Conservation (phyloP, 2,113 vertebrate species). For the Ciconia stormi region DNA sequence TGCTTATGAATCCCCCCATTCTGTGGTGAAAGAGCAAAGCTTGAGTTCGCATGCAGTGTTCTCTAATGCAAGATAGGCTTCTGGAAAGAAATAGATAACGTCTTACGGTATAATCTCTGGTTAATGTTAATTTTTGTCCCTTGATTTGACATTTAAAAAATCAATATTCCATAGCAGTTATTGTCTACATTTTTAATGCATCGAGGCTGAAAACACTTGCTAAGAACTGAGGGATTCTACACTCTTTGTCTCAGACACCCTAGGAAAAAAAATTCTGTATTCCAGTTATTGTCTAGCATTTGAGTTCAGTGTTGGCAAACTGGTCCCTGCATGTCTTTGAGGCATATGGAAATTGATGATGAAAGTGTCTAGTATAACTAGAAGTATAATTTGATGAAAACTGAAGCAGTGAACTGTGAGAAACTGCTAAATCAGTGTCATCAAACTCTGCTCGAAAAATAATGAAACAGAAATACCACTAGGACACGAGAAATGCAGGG, state of each 20-base stretch:
- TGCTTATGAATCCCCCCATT: neutral
- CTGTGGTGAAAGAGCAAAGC: neutral
- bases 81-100: neutral
- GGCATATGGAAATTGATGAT: slow-evolving; percentile 77
- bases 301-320: slow-evolving; percentile 63
- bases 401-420: slow-evolving; percentile 77
- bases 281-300: slow-evolving; percentile 51
- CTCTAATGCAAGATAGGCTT: neutral
- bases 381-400: slow-evolving; percentile 78
- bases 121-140: slow-evolving; percentile 9
- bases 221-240: neutral
- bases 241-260: slow-evolving; percentile 19
- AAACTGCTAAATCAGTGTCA: slow-evolving; percentile 76
- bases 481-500: slow-evolving; percentile 22
- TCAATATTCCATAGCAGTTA: neutral
- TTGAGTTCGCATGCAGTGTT: neutral
- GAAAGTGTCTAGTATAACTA: slow-evolving; percentile 71
- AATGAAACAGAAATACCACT: slow-evolving; percentile 69
- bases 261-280: slow-evolving; percentile 4
- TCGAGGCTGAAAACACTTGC: neutral
- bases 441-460: slow-evolving; percentile 72
- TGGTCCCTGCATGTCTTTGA: slow-evolving; percentile 63
- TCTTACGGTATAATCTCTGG: neutral
- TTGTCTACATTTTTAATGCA: neutral
- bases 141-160: neutral